Conservation (phyloP, 2,797 vertebrate species). For the Sardinella longiceps region DNA sequence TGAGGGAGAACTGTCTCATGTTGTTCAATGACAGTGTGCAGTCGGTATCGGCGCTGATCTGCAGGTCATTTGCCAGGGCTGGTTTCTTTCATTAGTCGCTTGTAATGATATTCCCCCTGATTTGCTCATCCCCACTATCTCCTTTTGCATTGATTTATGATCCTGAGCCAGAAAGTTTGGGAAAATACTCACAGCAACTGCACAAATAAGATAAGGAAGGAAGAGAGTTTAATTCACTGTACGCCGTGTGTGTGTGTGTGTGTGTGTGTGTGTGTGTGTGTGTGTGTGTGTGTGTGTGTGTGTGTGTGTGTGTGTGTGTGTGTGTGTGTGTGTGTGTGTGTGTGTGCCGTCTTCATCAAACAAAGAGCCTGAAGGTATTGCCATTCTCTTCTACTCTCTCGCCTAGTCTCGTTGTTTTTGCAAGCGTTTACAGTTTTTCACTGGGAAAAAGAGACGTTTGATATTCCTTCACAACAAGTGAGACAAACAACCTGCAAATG, state of each 20-base stretch:
- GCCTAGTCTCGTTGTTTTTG: slow-evolving; percentile 49
- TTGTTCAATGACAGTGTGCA: slow-evolving; percentile 60
- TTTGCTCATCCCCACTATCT: slow-evolving; percentile 74
- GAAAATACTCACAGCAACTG: slow-evolving; percentile 79
- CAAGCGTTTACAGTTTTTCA: slow-evolving; percentile 64
- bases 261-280: too few relatives aligned
- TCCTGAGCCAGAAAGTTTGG: slow-evolving; percentile 70
- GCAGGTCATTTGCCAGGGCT: slow-evolving; percentile 74
- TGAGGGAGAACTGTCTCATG: slow-evolving; percentile 8
- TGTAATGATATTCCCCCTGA: slow-evolving; percentile 62
- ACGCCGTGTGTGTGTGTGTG: too few relatives aligned
- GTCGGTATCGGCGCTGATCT: slow-evolving; percentile 71
- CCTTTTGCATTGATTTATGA: slow-evolving; percentile 79
- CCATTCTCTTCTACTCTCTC: slow-evolving; percentile 26
- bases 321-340: too few relatives aligned
- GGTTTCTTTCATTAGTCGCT: slow-evolving; percentile 77
- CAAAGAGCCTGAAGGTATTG: slow-evolving; percentile 41
- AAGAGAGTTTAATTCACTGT: slow-evolving; percentile 69
- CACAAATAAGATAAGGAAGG: slow-evolving; percentile 80
- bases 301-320: too few relatives aligned
- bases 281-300: too few relatives aligned
- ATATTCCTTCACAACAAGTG: slow-evolving; percentile 62
- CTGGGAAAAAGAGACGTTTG: slow-evolving; percentile 55
- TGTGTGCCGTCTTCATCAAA: slow-evolving; percentile 69
- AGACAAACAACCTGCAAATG: slow-evolving; percentile 67